phyloP scores from a whole-genome alignment of 2,888 invertebrate species.

The Graphium colonna region DNA sequence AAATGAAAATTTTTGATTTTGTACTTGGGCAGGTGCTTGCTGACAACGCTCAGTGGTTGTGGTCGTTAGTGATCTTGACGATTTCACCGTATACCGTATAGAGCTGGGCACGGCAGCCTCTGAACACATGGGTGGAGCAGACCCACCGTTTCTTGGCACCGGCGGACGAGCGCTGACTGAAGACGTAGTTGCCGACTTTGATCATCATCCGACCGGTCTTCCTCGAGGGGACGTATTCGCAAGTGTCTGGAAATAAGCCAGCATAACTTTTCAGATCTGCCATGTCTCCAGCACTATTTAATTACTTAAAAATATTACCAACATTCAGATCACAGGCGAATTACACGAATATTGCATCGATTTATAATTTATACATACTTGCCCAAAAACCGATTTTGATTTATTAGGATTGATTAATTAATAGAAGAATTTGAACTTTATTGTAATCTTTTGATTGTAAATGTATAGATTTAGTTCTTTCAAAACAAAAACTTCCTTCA shows the following conservation, averaged over 20 bases:
- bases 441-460: no score
- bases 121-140: slow-evolving; percentile 40
- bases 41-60: slow-evolving; percentile 27
- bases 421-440: no score
- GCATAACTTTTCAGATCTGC: neutral
- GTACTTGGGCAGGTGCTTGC: slow-evolving; percentile 5
- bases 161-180: slow-evolving; percentile 29
- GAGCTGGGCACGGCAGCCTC: slow-evolving; percentile 33
- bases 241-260: slow-evolving; percentile 25
- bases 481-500: no score
- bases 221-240: slow-evolving; percentile 39
- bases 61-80: slow-evolving; percentile 27
- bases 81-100: slow-evolving; percentile 28
- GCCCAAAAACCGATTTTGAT: no score
- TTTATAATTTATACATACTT: no score
- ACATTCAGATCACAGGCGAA: no score
- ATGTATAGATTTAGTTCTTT: no score
- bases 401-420: no score
- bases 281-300: neutral
- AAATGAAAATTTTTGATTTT: no score
- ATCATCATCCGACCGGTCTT: slow-evolving; percentile 40
- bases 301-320: neutral
- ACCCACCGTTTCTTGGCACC: slow-evolving; percentile 37
- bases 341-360: no score
- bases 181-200: slow-evolving; percentile 31